Evolutionary conservation across 2,113 vertebrate genomes (phyloP), one percentile per base, ranked within the genome.

Genomic region (Anhinga rufa): DNA sequence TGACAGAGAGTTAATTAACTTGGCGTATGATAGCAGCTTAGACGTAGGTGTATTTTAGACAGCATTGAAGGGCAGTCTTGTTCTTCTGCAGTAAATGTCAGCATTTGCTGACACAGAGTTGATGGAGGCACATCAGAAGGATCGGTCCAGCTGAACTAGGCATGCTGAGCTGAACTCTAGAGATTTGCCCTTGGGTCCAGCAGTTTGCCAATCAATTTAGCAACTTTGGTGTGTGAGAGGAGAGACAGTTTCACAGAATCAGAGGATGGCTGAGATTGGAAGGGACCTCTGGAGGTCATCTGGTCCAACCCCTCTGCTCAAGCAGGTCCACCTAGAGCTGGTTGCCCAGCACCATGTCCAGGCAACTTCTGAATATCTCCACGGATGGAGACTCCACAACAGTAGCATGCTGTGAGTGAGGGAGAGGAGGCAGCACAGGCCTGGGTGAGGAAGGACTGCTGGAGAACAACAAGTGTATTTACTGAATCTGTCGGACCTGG

Each of bases 121-220:
- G 3, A 0, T 38, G 31, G 42, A 86, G 44, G 46, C 55, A 22
- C 22, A 4, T 54, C 0, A 0, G 55, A 74, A 75, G n/a, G 52
- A 78, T 58, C 0, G 0, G 18, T 77, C 64, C 38, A 1, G 32
- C 57, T 46, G 51, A 74, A 68, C 31, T 54, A 44, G 31, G 29
- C 26, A 16, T 1, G 0, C 17, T 4, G 28, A 95, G 26, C 57
- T 71, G 60, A 91, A 14, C 51, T 51, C 15, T 24, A 55, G 25
- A 65, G 28, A 25, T 62, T 75, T 88, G 26, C 18, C 52, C 18
- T 48, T 1, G 1, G 18, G 61, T 24, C 44, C 64, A 54, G 3
- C 32, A 48, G 14, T 71, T 90, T 83, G 51, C 29, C 52, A 40
- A 6, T 76, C 29, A 44, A 22, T 92, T 74, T 88, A 71, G 51